Conservation (phyloP, 2,797 vertebrate species). For the Pipistrellus pipistrellus region DNA sequence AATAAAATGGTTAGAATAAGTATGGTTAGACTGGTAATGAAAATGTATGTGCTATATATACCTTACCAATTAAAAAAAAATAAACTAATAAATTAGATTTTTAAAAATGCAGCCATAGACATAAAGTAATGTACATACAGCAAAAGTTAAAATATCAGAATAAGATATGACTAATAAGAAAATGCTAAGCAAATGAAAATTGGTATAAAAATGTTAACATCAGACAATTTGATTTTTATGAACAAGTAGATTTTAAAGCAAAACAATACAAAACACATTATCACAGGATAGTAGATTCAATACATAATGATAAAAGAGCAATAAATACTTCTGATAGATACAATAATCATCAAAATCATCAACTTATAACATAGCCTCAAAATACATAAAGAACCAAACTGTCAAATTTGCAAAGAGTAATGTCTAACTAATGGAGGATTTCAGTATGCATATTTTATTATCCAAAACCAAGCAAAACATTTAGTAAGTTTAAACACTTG, state of each 20-base stretch:
- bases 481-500: neutral
- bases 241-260: neutral
- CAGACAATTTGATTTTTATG: neutral
- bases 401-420: conserved; percentile 14
- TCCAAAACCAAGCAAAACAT: neutral
- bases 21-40: neutral
- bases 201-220: conserved; percentile 30
- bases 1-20: neutral
- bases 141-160: neutral
- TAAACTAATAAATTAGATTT: conserved; percentile 23
- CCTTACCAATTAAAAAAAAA: neutral
- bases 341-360: neutral
- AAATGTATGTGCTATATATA: conserved; percentile 13
- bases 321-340: neutral
- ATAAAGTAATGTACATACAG: neutral
- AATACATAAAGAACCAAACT: neutral
- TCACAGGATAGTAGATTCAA: neutral
- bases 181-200: conserved; percentile 25
- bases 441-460: neutral
- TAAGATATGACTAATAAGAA: conserved; percentile 41
- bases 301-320: neutral
- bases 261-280: neutral
- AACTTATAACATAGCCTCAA: neutral
- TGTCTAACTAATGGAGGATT: neutral
- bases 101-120: neutral